Evolutionary conservation across 92 coral and sea anemone species (phyloP).

Genomic region (Zoanthus sansibaricus): DNA sequence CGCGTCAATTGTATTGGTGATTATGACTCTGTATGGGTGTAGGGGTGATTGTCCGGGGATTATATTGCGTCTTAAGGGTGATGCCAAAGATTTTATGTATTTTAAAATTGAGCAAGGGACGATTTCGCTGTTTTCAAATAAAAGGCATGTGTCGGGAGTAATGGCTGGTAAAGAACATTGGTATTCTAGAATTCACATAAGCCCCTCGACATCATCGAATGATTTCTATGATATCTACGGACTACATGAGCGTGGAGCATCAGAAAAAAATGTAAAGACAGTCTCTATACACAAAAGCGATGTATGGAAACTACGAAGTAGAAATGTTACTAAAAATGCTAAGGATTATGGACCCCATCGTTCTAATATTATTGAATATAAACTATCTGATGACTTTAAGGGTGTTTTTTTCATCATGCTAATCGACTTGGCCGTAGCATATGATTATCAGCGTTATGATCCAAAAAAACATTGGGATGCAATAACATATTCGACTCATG

Average conservation of each 20-base stretch:
- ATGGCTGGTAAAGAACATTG: no score
- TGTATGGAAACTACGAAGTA: neutral
- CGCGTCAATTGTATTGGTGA: neutral
- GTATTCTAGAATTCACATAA: no score
- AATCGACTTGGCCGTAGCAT: neutral
- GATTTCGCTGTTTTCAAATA: neutral
- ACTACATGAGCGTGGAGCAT: neutral
- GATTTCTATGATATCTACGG: no score
- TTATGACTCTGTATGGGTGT: neutral
- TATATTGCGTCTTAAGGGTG: neutral
- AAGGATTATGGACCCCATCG: no score
- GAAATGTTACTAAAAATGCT: neutral
- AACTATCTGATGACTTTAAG: neutral
- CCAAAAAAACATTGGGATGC: neutral
- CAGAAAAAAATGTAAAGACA: neutral
- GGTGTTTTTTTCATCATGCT: neutral
- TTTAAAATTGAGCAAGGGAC: neutral
- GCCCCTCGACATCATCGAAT: no score
- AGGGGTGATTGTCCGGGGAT: neutral
- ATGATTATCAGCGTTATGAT: neutral
- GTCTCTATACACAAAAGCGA: neutral
- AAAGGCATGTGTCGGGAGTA: no score
- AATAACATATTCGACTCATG: neutral
- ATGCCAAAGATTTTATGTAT: neutral
- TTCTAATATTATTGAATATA: neutral